Percentiles rank a stretch among this genome's conserved stretches.
Evolutionary conservation across 2,113 vertebrate species (phyloP).

Genomic region (Caranx melampygus): DNA sequence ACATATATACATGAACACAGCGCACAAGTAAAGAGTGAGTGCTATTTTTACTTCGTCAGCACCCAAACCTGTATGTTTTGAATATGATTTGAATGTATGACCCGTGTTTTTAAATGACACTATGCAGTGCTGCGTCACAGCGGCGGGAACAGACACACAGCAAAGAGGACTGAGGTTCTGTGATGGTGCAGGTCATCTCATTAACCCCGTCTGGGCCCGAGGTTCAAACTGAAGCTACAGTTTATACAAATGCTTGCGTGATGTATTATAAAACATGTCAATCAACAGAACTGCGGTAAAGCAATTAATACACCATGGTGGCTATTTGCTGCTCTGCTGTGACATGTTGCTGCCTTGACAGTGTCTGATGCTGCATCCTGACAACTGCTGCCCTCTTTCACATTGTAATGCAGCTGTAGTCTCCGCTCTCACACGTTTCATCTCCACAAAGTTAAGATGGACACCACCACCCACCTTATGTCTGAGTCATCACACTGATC

Average conservation of each 20-base stretch:
- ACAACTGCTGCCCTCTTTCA: neutral
- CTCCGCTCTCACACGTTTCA: neutral
- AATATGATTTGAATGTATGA: constrained; percentile 55
- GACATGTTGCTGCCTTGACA: neutral
- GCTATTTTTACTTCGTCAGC: neutral
- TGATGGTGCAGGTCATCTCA: neutral
- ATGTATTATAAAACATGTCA: neutral
- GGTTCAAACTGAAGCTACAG: neutral
- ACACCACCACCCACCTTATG: constrained; percentile 11
- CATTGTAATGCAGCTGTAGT: neutral
- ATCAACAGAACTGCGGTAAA: neutral
- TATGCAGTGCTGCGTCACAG: neutral
- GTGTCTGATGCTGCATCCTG: neutral
- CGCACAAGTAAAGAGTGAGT: neutral
- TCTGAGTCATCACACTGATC: constrained; percentile 17
- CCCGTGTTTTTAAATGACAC: constrained; percentile 1
- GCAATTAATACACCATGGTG: neutral
- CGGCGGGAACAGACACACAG: neutral
- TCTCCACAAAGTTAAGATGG: neutral
- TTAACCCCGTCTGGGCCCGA: neutral
- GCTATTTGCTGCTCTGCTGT: neutral
- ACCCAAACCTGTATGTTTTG: constrained; percentile 3
- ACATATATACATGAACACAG: neutral
- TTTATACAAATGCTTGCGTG: neutral
- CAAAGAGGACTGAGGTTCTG: neutral